These are phyloP conservation scores for Halcyon smyrnensis DNA, from an alignment of 2,797 vertebrate genomes.

Conservation along the genomic window DNA sequence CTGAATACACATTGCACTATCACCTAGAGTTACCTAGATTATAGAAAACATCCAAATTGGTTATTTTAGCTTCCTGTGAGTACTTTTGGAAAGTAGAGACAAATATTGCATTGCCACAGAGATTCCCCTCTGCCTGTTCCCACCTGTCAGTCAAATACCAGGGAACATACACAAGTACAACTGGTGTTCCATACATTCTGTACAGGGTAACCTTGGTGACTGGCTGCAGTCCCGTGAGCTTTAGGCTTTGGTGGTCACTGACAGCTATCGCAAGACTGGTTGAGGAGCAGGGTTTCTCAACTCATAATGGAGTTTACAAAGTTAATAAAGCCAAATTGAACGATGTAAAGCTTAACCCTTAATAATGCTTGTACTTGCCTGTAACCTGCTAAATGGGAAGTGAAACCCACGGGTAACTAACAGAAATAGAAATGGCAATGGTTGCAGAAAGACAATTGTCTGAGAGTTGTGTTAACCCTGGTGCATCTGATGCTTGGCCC, in stretches of 20 bases:
- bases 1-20: background rate
- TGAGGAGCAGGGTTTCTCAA: background rate
- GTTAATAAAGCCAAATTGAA: background rate
- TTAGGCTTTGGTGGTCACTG: background rate
- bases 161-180: rapidly evolving
- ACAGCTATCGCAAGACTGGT: rapidly evolving
- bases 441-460: background rate
- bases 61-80: background rate
- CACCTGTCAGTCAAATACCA: background rate
- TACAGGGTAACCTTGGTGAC: background rate
- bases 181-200: rapidly evolving
- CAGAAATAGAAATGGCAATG: background rate
- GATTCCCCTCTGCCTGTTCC: background rate
- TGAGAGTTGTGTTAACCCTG: background rate
- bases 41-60: background rate
- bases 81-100: background rate
- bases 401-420: background rate
- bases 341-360: background rate
- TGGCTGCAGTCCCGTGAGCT: background rate
- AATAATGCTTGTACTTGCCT: background rate
- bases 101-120: background rate
- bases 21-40: background rate
- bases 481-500: background rate
- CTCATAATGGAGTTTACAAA: background rate
- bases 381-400: background rate